These are phyloP conservation scores for Pristionchus entomophagus DNA, from an alignment of 2,888 invertebrate species.

Conservation along the genomic window DNA sequence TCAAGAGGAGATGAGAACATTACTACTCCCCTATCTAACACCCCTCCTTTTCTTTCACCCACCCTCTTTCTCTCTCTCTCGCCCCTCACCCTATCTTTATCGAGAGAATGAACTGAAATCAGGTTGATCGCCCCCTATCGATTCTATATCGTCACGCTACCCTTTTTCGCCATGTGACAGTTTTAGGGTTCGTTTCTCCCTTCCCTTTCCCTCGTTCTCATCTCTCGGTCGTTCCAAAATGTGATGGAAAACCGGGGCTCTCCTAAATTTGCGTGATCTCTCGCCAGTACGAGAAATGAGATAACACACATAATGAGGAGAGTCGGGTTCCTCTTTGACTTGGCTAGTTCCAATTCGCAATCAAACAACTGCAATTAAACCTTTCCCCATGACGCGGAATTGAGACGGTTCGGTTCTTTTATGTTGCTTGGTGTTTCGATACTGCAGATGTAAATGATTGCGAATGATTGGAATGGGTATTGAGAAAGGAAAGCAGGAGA, in stretches of 20 bases:
- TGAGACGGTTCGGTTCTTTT: too few relatives aligned
- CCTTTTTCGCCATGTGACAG: neutral
- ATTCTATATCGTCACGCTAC: neutral
- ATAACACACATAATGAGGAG: neutral
- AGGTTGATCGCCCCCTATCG: neutral
- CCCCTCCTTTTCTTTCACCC: neutral
- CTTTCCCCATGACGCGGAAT: too few relatives aligned
- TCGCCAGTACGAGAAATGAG: neutral
- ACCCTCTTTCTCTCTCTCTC: neutral
- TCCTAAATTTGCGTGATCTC: too few relatives aligned
- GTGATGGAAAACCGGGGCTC: too few relatives aligned
- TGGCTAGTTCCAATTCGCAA: too few relatives aligned
- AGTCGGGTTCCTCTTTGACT: neutral
- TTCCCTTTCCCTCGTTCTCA: neutral
- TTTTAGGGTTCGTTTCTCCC: neutral
- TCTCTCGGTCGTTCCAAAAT: too few relatives aligned
- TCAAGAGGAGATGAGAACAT: neutral
- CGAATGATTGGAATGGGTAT: too few relatives aligned
- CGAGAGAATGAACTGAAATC: neutral
- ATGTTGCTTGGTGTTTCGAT: too few relatives aligned
- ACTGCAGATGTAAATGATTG: too few relatives aligned
- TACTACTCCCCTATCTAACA: neutral
- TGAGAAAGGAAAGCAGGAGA: too few relatives aligned
- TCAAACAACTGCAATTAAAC: too few relatives aligned
- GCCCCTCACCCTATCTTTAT: neutral